phyloP scores from a whole-genome alignment of 1,140 invertebrate genomes.

The Microplitis demolitor region DNA sequence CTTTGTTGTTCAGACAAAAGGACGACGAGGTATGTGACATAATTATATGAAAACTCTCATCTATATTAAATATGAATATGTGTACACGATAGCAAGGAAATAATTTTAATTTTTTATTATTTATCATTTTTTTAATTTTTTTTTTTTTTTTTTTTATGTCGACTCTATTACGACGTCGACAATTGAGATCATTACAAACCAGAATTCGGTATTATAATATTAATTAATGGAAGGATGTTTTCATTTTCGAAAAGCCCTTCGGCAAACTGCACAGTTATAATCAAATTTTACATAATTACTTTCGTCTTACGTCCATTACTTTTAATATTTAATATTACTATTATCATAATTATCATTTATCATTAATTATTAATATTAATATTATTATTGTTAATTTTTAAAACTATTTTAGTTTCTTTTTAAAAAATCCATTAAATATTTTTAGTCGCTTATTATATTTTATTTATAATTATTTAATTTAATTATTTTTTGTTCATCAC shows the following conservation, averaged over 20 bases:
- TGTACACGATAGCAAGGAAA: constrained; percentile 1
- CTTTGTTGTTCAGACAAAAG: constrained; percentile 21
- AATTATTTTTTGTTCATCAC: constrained; percentile 7
- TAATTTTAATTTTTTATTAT: constrained; percentile 1
- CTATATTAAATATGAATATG: background rate
- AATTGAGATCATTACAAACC: constrained; percentile 21
- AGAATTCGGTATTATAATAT: background rate
- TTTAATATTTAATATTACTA: too few relatives aligned
- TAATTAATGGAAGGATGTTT: constrained; percentile 3
- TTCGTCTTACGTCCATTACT: background rate
- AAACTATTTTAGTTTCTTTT: background rate
- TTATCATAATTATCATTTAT: too few relatives aligned
- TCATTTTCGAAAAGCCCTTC: background rate
- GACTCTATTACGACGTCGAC: constrained; percentile 1
- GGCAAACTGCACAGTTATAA: background rate
- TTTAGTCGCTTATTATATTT: background rate
- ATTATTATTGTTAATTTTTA: too few relatives aligned
- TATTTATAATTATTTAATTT: constrained; percentile 11
- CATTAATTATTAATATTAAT: too few relatives aligned
- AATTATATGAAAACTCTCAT: background rate
- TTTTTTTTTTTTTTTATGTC: background rate
- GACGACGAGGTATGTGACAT: constrained; percentile 12
- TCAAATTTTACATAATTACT: background rate
- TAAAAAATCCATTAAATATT: background rate
- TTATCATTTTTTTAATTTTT: too few relatives aligned